Conservation (phyloP, 2,888 invertebrate genomes). For the Cynaeus angustus region DNA sequence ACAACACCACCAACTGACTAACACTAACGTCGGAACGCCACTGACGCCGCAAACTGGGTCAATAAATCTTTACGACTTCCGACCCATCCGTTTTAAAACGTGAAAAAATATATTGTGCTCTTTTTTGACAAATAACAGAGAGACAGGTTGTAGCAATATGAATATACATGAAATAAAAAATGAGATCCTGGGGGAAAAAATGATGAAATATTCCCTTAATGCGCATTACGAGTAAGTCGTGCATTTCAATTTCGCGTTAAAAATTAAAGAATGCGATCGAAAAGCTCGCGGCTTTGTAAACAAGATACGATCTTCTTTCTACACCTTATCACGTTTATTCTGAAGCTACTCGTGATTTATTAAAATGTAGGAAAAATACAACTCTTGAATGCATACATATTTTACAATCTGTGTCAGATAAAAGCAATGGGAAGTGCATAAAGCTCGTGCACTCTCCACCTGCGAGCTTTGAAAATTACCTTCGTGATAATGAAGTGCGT, state of each 20-base stretch:
- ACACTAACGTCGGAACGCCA: slow-evolving; percentile 17
- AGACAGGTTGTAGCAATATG: slow-evolving; percentile 7
- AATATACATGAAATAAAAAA: slow-evolving; percentile 1
- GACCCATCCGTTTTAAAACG: slow-evolving; percentile 19
- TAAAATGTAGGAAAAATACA: slow-evolving; percentile 11
- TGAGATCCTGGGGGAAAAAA: not conserved
- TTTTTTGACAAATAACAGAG: slow-evolving; percentile 18
- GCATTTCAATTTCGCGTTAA: slow-evolving; percentile 8
- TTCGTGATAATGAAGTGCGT: not conserved
- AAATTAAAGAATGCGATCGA: slow-evolving; percentile 1
- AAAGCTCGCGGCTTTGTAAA: slow-evolving; percentile 1
- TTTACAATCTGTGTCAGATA: slow-evolving; percentile 19
- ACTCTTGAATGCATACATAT: slow-evolving; percentile 16
- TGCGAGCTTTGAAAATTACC: not conserved
- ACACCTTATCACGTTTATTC: slow-evolving; percentile 5
- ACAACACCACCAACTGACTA: slow-evolving; percentile 18
- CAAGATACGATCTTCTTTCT: not conserved
- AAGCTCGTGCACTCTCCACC: not conserved
- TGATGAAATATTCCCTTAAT: slow-evolving; percentile 23
- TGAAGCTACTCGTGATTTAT: slow-evolving; percentile 9
- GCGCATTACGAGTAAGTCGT: not conserved
- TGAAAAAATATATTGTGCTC: slow-evolving; percentile 7
- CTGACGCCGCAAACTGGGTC: slow-evolving; percentile 36
- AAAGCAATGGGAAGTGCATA: slow-evolving; percentile 3
- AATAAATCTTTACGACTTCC: slow-evolving; percentile 37